phyloP scores from a whole-genome alignment of 2,113 vertebrate genomes.

The Chrysochloris asiatica region DNA sequence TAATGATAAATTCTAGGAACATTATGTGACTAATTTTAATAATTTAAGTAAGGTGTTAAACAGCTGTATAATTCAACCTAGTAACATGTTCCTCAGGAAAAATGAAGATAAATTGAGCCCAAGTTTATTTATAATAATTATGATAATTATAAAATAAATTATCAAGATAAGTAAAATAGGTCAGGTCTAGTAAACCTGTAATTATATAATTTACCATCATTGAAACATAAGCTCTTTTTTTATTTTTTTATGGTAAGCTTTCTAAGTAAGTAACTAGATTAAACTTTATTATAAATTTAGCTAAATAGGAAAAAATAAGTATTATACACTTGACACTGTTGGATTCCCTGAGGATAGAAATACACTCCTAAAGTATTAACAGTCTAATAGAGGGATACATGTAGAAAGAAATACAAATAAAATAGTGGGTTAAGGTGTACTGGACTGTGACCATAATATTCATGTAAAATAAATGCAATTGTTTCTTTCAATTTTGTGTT shows the following conservation, averaged over 20 bases:
- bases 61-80: not conserved
- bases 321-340: not conserved
- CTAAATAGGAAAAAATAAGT: not conserved
- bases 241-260: not conserved
- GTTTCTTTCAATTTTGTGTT: not conserved
- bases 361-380: not conserved
- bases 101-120: not conserved
- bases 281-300: conserved; percentile 28
- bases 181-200: not conserved
- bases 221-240: not conserved
- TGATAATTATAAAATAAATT: too few species aligned
- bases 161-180: not conserved
- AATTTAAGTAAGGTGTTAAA: conserved; percentile 18
- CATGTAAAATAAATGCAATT: not conserved
- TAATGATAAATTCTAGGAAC: conserved; percentile 11
- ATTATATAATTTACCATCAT: not conserved
- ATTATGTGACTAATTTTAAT: conserved; percentile 13
- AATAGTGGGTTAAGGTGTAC: not conserved
- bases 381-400: not conserved
- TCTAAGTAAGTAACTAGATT: not conserved
- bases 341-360: not conserved
- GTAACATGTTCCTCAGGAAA: not conserved
- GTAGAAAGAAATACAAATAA: not conserved
- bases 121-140: too few species aligned
- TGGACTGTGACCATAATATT: not conserved